Base-by-base conservation (phyloP, 2,797 vertebrate species). In the Rhinichthys osculus region DNA sequence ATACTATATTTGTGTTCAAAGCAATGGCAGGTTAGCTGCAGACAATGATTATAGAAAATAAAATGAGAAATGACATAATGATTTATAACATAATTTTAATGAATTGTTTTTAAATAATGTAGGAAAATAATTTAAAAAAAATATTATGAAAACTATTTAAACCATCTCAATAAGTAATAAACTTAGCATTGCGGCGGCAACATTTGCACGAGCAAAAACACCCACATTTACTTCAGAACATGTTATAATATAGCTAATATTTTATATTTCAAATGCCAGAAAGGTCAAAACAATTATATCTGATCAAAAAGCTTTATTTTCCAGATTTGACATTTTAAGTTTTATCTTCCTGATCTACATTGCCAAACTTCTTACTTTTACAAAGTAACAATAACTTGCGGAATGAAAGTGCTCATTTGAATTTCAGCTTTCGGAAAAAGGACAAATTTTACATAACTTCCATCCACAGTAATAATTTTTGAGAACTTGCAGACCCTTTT, bases 401-500 rank as follows among this genome's bases (percentile, higher is more conserved):
- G 42, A 44, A 52, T 70, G 17, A 72, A 80, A 35, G 57, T 30
- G 54, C 19, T 35, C 54, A 70, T 42, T 54, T 71, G 69, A 82
- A 64, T 80, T 77, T 82, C 79, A 86, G 81, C 59, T 84, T 71
- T 19, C 27, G 38, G 57, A 78, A 79, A 38, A 88, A 88, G 86
- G 85, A 81, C 80, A 83, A 0, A 66, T 88, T 89, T 87, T 77
- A 52, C 88, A 88, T 82, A 88, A 84, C 70, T 80, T 80, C 47
- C 7, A 64, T 73, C 69, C 35, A 78, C 14, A 59, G 35, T 50
- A 67, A 87, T 90, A 62, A 84, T 86, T 86, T 72, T 17, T 35
- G 78, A 69, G 85, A 87, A 84, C 82, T 84, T 23, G 40, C 47
- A 57, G 74, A 84, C 81, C 81, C 84, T 67, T 64, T 70, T 38